Percentiles rank a stretch among this genome's conserved stretches.
These are phyloP conservation scores for Sturmia bella DNA, from an alignment of 2,888 invertebrate genomes.

Conservation along the genomic window DNA sequence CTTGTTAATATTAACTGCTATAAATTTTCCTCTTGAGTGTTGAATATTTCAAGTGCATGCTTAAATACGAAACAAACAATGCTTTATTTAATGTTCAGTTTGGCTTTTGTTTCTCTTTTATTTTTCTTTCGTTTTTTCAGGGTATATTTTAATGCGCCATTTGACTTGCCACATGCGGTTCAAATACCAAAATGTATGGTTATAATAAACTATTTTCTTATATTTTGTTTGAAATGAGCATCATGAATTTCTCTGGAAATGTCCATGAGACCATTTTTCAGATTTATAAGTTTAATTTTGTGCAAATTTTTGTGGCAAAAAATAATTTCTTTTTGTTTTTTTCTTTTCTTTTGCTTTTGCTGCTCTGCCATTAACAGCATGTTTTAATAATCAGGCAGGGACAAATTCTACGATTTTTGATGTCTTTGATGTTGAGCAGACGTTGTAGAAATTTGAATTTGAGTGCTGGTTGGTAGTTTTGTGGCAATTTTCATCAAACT, in stretches of 20 bases:
- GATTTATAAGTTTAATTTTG: conserved; percentile 42
- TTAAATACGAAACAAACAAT: neutral
- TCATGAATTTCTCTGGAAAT: neutral
- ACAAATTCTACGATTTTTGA: conserved; percentile 12
- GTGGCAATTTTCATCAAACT: conserved; percentile 4
- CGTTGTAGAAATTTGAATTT: neutral
- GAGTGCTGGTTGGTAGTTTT: neutral
- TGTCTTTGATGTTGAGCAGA: conserved; percentile 10
- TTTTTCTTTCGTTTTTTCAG: neutral
- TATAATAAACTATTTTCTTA: neutral
- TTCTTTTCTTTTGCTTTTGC: neutral
- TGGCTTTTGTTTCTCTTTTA: conserved; percentile 1
- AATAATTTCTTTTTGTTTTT: neutral
- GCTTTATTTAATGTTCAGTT: conserved; percentile 22
- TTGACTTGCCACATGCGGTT: conserved; percentile 41
- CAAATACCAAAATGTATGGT: conserved; percentile 3
- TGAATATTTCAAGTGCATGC: conserved; percentile 29
- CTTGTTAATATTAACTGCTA: neutral
- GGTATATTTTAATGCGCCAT: conserved; percentile 28
- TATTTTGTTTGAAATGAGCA: neutral
- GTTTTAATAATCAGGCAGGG: conserved; percentile 28
- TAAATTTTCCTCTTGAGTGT: neutral
- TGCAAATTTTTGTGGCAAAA: conserved; percentile 20
- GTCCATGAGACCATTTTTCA: conserved; percentile 19
- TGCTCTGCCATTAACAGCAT: conserved; percentile 26